Evolutionary conservation across 2,797 vertebrate genomes (phyloP), one percentile per base, ranked within the genome.

Genomic region (Apogon talboti): DNA sequence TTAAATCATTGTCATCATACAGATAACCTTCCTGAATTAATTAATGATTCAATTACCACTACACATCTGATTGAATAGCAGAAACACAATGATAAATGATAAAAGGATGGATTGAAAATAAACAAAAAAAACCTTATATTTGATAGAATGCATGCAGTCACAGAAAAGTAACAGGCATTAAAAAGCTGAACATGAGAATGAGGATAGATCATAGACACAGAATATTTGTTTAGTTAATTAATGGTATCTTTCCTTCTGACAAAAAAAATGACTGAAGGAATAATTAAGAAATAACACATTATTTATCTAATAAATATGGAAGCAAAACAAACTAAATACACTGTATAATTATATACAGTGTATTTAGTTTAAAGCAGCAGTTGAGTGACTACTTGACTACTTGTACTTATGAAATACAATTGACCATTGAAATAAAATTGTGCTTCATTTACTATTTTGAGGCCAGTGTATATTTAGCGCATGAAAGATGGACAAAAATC

Each of bases 11-110:
- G 14, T 4, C 57, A 46, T 54, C 11, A n/a, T 11, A 49, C 13
- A 40, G 12, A 58, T 54, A 63, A 66, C 21, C 18, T 18, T 35
- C 12, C 13, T 8, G 21, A 57, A 53, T 57, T n/a, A 62, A 46
- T 11, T n/a, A 49, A 8, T 48, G 1, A 42, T 45, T 52, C 3
- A 28, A 28, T 28, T 28, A 28, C 4, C 24, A 28, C 41, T 28
- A 48, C 43, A 21, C 43, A 35, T 52, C n/a, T 21, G 15, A 37
- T 13, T 43, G 1, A 76, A 60, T 1, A 21, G 13, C 42, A 66
- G 46, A 53, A 4, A 4, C 28, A 44, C 13, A 44, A 16, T 35
- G 56, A 55, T 14, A 16, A 69, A 57, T 19, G n/a, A 50, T 35
- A 9, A 35, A 35, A 35, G 9, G 33, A 10, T 35, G 7, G 33